These are phyloP conservation scores for Siniperca obscura DNA, from an alignment of 2,797 vertebrate genomes.

Conservation along the genomic window DNA sequence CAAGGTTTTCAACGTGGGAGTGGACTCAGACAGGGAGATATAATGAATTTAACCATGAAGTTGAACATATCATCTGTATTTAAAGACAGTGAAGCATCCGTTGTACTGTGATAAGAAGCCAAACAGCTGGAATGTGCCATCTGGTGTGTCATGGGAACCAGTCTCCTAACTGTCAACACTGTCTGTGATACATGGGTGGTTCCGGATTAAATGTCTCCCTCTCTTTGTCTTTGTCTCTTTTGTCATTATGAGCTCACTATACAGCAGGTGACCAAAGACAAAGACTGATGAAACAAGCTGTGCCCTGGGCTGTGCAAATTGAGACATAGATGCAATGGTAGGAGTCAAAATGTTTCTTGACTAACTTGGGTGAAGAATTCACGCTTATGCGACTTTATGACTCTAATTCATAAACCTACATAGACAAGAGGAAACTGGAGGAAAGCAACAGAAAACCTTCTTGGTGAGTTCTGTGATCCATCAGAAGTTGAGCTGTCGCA, in stretches of 20 bases:
- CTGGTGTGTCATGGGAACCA: slow-evolving; percentile 23
- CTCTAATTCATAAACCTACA: no score
- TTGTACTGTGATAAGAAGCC: slow-evolving; percentile 2
- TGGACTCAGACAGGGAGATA: background rate
- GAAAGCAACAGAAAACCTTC: no score
- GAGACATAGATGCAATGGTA: no score
- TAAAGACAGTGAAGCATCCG: background rate
- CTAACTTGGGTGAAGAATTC: no score
- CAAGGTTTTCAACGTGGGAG: background rate
- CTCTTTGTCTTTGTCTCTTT: background rate
- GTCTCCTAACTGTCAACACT: background rate
- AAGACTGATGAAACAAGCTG: background rate
- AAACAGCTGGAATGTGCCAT: slow-evolving; percentile 38
- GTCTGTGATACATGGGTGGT: slow-evolving; percentile 8
- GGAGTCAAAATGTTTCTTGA: no score
- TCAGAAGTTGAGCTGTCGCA: no score
- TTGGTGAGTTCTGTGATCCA: no score
- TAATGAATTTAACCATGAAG: slow-evolving; percentile 4
- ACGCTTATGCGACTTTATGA: no score
- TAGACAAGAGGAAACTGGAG: no score
- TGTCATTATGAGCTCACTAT: background rate
- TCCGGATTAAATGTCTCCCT: slow-evolving; percentile 1
- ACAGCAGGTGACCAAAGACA: background rate
- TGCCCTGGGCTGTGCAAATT: no score
- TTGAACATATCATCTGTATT: background rate